phyloP scores from a whole-genome alignment of 1,140 invertebrate species.

The Caenorhabditis remanei region DNA sequence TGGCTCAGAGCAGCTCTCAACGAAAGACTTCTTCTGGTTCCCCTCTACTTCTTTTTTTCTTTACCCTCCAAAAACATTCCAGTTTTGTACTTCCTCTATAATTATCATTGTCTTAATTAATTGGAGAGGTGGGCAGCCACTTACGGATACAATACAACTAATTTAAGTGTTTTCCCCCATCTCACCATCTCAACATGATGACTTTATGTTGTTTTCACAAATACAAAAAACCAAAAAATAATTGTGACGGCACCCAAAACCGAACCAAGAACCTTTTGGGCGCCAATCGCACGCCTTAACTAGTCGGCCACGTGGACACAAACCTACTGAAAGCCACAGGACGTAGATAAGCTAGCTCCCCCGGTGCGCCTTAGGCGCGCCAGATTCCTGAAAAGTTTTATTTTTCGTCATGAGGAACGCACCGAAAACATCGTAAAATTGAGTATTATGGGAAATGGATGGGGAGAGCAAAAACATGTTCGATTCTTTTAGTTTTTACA shows the following conservation, averaged over 20 bases:
- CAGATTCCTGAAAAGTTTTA: too few species aligned
- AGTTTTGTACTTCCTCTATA: neutral
- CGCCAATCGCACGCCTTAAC: too few species aligned
- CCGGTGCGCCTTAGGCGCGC: too few species aligned
- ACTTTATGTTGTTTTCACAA: neutral
- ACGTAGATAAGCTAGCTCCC: too few species aligned
- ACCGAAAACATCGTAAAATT: constrained; percentile 20
- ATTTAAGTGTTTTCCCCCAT: neutral
- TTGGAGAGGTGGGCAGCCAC: neutral
- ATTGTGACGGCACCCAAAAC: too few species aligned
- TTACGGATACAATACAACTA: neutral
- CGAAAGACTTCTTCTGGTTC: neutral
- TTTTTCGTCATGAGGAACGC: neutral
- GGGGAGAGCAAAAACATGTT: neutral
- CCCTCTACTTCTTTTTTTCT: neutral
- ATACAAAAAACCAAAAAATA: too few species aligned
- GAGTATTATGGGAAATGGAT: constrained; percentile 1
- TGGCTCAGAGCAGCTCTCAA: neutral
- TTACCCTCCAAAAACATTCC: neutral
- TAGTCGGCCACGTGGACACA: too few species aligned
- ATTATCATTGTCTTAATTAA: neutral
- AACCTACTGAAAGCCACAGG: too few species aligned
- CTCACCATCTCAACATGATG: too few species aligned
- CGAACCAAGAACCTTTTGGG: too few species aligned
- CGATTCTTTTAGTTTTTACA: neutral